A percentile compares a stretch with the other conserved stretches of the same genome.
phyloP scores from a whole-genome alignment of 1,140 invertebrate genomes.

The Drosophila albomicans region DNA sequence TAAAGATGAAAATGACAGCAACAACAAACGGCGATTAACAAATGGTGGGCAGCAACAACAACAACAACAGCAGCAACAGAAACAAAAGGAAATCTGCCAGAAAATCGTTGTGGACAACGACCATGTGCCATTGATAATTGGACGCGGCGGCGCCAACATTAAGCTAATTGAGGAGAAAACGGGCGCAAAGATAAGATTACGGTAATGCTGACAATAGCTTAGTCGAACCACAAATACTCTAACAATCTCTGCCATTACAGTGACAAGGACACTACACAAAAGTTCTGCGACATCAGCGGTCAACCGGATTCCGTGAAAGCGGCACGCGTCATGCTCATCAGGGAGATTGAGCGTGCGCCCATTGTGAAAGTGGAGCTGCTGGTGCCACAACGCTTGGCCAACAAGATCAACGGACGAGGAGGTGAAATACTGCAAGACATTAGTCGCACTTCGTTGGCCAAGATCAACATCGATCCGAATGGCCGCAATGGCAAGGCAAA shows the following conservation, averaged over 20 bases:
- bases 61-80: slow-evolving; percentile 22
- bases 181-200: slow-evolving; percentile 89
- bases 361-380: slow-evolving; percentile 88
- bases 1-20: slow-evolving; percentile 44
- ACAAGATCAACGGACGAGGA: slow-evolving; percentile 89
- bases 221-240: slow-evolving; percentile 7
- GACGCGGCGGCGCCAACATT: slow-evolving; percentile 88
- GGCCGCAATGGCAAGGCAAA: slow-evolving; percentile 77
- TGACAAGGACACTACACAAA: slow-evolving; percentile 85
- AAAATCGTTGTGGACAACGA: slow-evolving; percentile 78
- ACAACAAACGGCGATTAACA: slow-evolving; percentile 1
- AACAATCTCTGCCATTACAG: slow-evolving; percentile 40
- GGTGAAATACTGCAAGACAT: slow-evolving; percentile 91
- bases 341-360: slow-evolving; percentile 89
- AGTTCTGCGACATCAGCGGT: slow-evolving; percentile 89
- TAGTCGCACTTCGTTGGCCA: slow-evolving; percentile 84
- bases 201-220: slow-evolving; percentile 56
- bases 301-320: slow-evolving; percentile 87
- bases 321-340: slow-evolving; percentile 90
- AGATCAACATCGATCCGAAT: slow-evolving; percentile 73
- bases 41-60: slow-evolving; percentile 5
- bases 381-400: slow-evolving; percentile 88
- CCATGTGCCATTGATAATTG: slow-evolving; percentile 86
- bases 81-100: slow-evolving; percentile 68
- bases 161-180: slow-evolving; percentile 90